phyloP scores from a whole-genome alignment of 2,113 vertebrate genomes.

The Sylvia atricapilla region DNA sequence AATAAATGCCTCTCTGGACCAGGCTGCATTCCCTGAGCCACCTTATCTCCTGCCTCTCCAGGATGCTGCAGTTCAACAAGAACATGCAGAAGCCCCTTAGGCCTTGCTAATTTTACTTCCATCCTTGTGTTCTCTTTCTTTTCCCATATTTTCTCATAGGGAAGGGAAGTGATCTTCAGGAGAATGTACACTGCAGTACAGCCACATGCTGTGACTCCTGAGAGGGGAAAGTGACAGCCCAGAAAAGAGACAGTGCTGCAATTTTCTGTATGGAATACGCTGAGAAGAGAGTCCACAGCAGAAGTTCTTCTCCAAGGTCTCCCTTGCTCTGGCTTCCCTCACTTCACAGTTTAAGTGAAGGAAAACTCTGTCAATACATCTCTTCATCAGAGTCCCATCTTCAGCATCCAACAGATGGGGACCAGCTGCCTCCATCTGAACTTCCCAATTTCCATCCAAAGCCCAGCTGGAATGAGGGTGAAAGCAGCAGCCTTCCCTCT shows the following conservation, averaged over 20 bases:
- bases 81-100: background rate
- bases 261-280: background rate
- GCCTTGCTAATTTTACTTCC: conserved; percentile 46
- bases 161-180: background rate
- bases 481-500: background rate
- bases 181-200: background rate
- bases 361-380: background rate
- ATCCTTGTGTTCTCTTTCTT: background rate
- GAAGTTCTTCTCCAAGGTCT: background rate
- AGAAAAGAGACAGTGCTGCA: background rate
- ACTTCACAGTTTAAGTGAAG: background rate
- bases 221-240: background rate
- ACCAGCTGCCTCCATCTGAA: background rate
- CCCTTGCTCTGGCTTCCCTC: background rate
- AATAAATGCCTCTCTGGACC: conserved; percentile 62
- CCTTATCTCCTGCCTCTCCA: conserved; percentile 67
- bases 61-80: conserved; percentile 53
- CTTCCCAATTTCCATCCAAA: background rate
- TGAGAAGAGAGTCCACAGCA: background rate
- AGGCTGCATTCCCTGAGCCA: conserved; percentile 40
- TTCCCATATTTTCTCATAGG: background rate
- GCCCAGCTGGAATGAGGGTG: background rate
- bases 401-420: background rate
- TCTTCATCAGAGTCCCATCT: background rate
- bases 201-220: background rate